Evolutionary conservation across 2,113 vertebrate genomes (phyloP).

Genomic region (Bufo gargarizans): DNA sequence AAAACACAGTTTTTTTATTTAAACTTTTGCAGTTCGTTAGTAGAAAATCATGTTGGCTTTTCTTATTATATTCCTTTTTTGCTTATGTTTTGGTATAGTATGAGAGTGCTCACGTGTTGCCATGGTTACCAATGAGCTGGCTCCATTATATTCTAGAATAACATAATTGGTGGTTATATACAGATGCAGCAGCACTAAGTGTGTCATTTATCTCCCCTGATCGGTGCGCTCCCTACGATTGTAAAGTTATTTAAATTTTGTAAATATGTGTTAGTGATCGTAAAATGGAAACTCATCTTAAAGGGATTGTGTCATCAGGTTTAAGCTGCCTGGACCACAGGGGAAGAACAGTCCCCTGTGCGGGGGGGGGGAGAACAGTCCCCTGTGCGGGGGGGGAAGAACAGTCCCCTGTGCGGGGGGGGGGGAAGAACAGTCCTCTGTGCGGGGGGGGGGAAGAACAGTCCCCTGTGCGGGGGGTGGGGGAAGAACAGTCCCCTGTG

Average conservation of each 20-base stretch:
- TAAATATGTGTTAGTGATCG: neutral
- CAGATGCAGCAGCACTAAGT: neutral
- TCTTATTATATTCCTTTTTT: neutral
- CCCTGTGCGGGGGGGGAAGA: no score
- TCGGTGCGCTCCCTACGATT: neutral
- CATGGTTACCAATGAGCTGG: neutral
- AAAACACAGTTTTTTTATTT: neutral
- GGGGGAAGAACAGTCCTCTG: no score
- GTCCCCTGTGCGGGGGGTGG: no score
- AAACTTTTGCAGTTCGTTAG: neutral
- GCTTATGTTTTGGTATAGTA: neutral
- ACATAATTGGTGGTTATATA: neutral
- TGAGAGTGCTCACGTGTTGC: neutral
- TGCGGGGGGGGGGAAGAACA: no score
- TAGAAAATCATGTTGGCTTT: neutral
- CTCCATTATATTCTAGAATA: neutral
- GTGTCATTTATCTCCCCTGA: neutral
- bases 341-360: no score
- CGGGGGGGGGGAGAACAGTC: no score
- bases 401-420: no score
- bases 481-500: no score
- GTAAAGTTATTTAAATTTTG: neutral
- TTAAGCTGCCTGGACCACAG: no score
- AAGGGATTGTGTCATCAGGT: no score
- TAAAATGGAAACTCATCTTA: neutral